Base-by-base conservation (phyloP, 2,888 invertebrate species). In the Thysanoteuthis rhombus region DNA sequence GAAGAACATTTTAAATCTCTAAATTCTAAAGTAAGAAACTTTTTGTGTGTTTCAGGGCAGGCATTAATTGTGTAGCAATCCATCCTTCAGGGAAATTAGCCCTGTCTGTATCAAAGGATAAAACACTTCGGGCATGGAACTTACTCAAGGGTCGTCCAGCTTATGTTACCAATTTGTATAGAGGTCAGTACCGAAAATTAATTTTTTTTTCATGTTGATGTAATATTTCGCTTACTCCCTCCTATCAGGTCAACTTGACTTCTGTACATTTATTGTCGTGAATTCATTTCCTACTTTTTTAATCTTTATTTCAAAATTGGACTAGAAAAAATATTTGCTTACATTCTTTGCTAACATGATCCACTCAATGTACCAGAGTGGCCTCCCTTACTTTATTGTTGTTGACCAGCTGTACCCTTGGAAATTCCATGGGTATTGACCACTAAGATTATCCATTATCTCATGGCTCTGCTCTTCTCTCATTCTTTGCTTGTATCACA, bases 81-180 rank as follows among this genome's bases (percentile, higher is more conserved):
- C 99, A 99, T 97, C 98, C 99, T 2, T 98, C 98, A 95, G 99
- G 99, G 32, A 99, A 99, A 97, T 96, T 99, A 95, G 98, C 99
- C 0, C 97, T 99, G 22, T 98, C 99, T 28, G 98, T 99, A 89
- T 99, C 99, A 36, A 98, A 98, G 93, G 99, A 99, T 97, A 98
- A 98, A 95, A 98, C 98, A 12, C 97, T 99, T 92, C 95, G 96
- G 40, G 99, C 99, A 6, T 99, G 99, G 99, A 99, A 99, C 97
- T 97, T 99, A 94, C 97, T 99, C 0, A 99, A 99, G 97, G 99
- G 99, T 0, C 98, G 99, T 94, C 98, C 98, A 95, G 99, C 99
- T 0, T 99, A 98, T 97, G 98, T 98, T 1, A 98, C 98, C n/a
- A 99, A 99, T 97, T 97, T 99, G 58, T 98, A 98, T 94, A 98